These are phyloP conservation scores for Atrina japonica DNA, from an alignment of 2,888 invertebrate species.

Conservation along the genomic window DNA sequence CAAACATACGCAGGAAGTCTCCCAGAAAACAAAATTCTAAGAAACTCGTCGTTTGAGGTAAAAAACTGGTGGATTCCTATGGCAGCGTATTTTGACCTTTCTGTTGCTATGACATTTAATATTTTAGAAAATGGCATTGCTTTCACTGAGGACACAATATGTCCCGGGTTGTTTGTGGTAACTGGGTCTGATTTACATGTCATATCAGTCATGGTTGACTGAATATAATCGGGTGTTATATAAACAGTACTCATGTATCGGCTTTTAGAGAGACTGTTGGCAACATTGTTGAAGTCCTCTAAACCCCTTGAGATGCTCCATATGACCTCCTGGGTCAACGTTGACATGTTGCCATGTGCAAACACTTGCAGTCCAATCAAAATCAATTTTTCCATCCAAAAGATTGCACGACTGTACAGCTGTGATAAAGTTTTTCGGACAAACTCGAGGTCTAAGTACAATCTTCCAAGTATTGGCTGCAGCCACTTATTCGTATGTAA, in stretches of 20 bases:
- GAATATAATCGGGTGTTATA: conserved; percentile 27
- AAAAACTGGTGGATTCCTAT: conserved; percentile 76
- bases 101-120: conserved; percentile 74
- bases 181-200: conserved; percentile 41
- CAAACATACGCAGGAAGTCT: conserved; percentile 69
- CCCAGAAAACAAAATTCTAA: conserved; percentile 63
- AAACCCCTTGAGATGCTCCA: conserved; percentile 79
- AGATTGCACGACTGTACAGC: conserved; percentile 72
- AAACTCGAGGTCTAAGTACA: conserved; percentile 71
- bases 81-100: conserved; percentile 77
- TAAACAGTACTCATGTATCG: conserved; percentile 30
- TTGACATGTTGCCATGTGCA: conserved; percentile 76
- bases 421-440: conserved; percentile 65
- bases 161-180: conserved; percentile 51
- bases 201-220: conserved; percentile 22
- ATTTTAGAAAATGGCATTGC: conserved; percentile 74
- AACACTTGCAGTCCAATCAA: conserved; percentile 78
- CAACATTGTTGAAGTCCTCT: conserved; percentile 78
- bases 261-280: conserved; percentile 60
- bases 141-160: conserved; percentile 62
- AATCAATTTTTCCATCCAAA: conserved; percentile 76
- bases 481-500: conserved; percentile 75
- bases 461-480: conserved; percentile 65
- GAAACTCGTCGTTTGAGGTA: conserved; percentile 73
- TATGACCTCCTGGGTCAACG: conserved; percentile 74